Evolutionary conservation across 2,797 vertebrate genomes (phyloP), one percentile per base, ranked within the genome.

Genomic region (Leuciscus waleckii): DNA sequence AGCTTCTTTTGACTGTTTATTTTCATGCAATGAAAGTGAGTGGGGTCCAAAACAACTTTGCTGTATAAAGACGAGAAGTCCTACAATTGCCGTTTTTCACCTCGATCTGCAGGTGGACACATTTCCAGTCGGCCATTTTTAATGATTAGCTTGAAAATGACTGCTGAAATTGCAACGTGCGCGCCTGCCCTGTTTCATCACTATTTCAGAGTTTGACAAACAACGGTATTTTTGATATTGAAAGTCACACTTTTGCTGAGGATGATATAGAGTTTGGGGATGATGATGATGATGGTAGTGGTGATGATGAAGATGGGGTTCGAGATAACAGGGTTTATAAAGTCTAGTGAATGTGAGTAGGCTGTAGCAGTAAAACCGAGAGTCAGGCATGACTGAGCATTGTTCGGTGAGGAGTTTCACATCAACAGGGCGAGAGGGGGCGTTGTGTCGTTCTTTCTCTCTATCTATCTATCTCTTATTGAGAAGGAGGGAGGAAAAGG

Each of bases 311-410:
- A 87, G 84, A 86, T 89, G 69, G 61, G 80, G 74, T 39, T 80
- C 39, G 56, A 84, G 88, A 90, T 84, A 85, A 73, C 54, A 65
- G 51, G 88, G 87, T 88, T 85, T 87, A 17, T 89, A 90, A 87
- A 93, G 91, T 90, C 87, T 88, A 90, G 90, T 81, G 76, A 89
- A 88, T 88, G 89, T 88, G 83, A 91, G 89, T 91, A 89, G 89
- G 89, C 75, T 90, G 91, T 90, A 87, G 92, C 73, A 95, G 89
- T 95, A 93, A 95, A 91, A 95, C 85, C 92, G 95, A 96, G 94
- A 96, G 93, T 87, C 89, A 86, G 93, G 90, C 94, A 94, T 95
- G 94, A 95, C 93, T 95, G 93, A 93, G 93, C 94, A 92, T 37
- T 86, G 89, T 83, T 83, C 89, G 54, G 46, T 90, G 88, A 79